A percentile compares a stretch with the other conserved stretches of the same genome.
Conservation (phyloP, 1,140 invertebrate genomes). For the Drosophila ohnishii region DNA sequence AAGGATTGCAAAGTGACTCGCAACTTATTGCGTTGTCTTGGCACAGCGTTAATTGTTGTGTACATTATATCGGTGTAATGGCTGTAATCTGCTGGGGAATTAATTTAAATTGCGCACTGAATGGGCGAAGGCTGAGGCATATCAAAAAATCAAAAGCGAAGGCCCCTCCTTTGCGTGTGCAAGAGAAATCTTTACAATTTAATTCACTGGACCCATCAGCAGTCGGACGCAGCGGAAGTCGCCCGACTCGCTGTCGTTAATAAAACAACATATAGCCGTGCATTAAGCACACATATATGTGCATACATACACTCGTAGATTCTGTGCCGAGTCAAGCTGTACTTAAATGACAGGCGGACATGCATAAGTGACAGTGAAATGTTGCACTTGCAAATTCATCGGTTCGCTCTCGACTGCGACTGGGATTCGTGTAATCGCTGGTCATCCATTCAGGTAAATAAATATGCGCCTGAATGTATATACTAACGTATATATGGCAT, state of each 20-base stretch:
- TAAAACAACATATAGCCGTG: constrained; percentile 40
- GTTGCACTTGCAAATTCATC: constrained; percentile 54
- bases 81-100: constrained; percentile 49
- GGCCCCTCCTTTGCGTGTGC: constrained; percentile 4
- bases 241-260: constrained; percentile 54
- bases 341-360: constrained; percentile 74
- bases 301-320: constrained; percentile 10
- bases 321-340: constrained; percentile 44
- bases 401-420: constrained; percentile 21
- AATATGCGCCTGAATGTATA: constrained; percentile 24
- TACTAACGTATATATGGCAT: constrained; percentile 2
- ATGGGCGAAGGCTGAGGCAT: background rate
- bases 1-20: constrained; percentile 34
- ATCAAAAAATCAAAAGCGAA: constrained; percentile 52
- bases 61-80: constrained; percentile 48
- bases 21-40: constrained; percentile 53
- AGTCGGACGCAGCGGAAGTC: constrained; percentile 12
- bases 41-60: constrained; percentile 49
- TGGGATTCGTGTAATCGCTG: constrained; percentile 41
- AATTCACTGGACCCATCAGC: constrained; percentile 59
- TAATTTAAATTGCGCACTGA: constrained; percentile 41
- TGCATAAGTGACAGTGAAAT: constrained; percentile 75
- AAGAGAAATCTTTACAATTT: constrained; percentile 68
- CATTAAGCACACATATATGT: constrained; percentile 13
- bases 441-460: constrained; percentile 59